phyloP scores from a whole-genome alignment of 2,113 vertebrate species.

The Isurus oxyrinchus region DNA sequence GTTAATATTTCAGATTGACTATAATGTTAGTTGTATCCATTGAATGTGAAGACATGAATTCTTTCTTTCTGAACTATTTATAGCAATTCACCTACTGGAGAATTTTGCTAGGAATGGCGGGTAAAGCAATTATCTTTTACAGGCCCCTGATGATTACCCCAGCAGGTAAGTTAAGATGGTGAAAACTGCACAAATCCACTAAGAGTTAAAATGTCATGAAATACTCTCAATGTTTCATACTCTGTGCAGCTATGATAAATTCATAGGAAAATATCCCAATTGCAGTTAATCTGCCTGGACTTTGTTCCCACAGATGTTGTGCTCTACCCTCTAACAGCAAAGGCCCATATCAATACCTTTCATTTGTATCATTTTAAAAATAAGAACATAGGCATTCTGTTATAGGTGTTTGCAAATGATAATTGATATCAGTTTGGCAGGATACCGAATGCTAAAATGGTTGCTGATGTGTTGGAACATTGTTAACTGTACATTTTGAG shows the following conservation, averaged over 20 bases:
- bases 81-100: not conserved
- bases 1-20: not conserved
- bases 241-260: not conserved
- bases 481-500: not conserved
- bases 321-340: not conserved
- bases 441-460: not conserved
- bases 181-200: not conserved
- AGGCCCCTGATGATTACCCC: not conserved
- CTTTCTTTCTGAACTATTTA: not conserved
- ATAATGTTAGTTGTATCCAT: not conserved
- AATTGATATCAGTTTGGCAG: slow-evolving; percentile 3
- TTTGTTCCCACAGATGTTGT: not conserved
- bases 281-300: not conserved
- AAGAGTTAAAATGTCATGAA: not conserved
- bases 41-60: not conserved
- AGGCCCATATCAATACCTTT: too few species aligned
- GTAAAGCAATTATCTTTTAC: not conserved
- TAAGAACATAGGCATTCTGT: not conserved
- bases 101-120: not conserved
- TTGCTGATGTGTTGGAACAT: not conserved
- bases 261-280: not conserved
- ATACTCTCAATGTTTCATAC: not conserved
- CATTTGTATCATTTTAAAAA: not conserved
- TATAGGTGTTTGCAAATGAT: not conserved
- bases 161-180: not conserved